These are phyloP conservation scores for Seira sanloemensis DNA, from an alignment of 2,888 invertebrate species.

Conservation along the genomic window DNA sequence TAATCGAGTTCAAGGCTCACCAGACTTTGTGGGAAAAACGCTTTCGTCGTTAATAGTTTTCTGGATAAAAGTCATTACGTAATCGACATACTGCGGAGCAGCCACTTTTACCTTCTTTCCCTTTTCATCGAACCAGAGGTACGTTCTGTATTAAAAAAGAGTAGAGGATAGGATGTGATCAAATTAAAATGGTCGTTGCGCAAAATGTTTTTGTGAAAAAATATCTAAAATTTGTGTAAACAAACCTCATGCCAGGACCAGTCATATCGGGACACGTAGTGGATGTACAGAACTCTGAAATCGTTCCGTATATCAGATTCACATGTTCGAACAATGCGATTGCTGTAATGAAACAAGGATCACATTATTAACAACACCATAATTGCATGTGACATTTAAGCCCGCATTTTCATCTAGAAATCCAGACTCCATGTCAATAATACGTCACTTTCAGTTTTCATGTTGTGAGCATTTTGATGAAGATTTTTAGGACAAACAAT, in stretches of 20 bases:
- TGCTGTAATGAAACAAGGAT: conserved; percentile 79
- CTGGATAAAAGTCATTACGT: conserved; percentile 98
- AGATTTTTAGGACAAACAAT: too few species aligned
- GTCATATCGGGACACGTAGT: conserved; percentile 97
- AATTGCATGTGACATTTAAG: too few species aligned
- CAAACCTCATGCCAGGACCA: conserved; percentile 94
- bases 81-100: conserved; percentile 98
- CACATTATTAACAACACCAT: not conserved
- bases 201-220: too few species aligned
- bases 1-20: too few species aligned
- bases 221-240: not conserved
- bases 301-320: conserved; percentile 97
- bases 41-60: conserved; percentile 97
- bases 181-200: too few species aligned
- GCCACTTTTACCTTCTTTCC: conserved; percentile 98
- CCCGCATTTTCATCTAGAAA: too few species aligned
- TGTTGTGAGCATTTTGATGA: too few species aligned
- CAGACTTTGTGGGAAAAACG: conserved; percentile 98
- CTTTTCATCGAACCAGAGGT: conserved; percentile 99
- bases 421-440: not conserved
- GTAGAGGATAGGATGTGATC: too few species aligned
- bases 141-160: conserved; percentile 84
- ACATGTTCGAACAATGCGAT: conserved; percentile 99
- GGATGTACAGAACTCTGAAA: conserved; percentile 98
- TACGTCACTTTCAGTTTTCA: too few species aligned